Conservation (phyloP, 1,140 invertebrate genomes). For the Drosophila obscura region DNA sequence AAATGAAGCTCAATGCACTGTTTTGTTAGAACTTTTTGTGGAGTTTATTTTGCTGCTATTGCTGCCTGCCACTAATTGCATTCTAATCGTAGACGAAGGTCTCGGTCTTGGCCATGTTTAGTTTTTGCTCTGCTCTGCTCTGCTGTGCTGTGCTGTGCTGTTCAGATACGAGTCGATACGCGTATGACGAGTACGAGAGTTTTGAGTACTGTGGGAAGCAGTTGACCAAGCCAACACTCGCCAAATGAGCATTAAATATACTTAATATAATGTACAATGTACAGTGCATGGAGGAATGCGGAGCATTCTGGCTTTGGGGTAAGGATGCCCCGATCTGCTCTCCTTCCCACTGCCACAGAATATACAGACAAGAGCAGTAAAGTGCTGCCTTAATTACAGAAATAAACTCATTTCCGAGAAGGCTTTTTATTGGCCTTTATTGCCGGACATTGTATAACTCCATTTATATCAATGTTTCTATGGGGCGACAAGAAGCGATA, state of each 20-base stretch:
- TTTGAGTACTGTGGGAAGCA: slow-evolving; percentile 55
- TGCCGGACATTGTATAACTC: slow-evolving; percentile 15
- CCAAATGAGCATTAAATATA: slow-evolving; percentile 28
- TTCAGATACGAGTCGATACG: background rate
- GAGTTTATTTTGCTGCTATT: slow-evolving; percentile 35
- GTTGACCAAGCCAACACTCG: slow-evolving; percentile 55
- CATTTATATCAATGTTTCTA: background rate
- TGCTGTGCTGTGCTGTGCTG: slow-evolving; percentile 53
- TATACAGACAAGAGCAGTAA: too few relatives aligned
- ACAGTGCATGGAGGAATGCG: too few relatives aligned
- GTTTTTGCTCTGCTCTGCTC: slow-evolving; percentile 21
- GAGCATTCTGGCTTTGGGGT: too few relatives aligned
- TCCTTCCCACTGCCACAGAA: too few relatives aligned
- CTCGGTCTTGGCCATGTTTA: slow-evolving; percentile 70
- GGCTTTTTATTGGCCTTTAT: background rate
- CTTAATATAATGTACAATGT: background rate
- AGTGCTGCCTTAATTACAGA: too few relatives aligned
- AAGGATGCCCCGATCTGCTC: too few relatives aligned
- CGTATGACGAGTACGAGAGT: background rate
- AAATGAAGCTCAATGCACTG: slow-evolving; percentile 59
- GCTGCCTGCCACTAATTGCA: slow-evolving; percentile 70
- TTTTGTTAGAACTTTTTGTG: slow-evolving; percentile 49
- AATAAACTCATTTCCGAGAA: too few relatives aligned
- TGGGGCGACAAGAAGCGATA: slow-evolving; percentile 33
- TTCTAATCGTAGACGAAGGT: slow-evolving; percentile 75